phyloP scores from a whole-genome alignment of 2,113 vertebrate species.

The Silurus asotus region DNA sequence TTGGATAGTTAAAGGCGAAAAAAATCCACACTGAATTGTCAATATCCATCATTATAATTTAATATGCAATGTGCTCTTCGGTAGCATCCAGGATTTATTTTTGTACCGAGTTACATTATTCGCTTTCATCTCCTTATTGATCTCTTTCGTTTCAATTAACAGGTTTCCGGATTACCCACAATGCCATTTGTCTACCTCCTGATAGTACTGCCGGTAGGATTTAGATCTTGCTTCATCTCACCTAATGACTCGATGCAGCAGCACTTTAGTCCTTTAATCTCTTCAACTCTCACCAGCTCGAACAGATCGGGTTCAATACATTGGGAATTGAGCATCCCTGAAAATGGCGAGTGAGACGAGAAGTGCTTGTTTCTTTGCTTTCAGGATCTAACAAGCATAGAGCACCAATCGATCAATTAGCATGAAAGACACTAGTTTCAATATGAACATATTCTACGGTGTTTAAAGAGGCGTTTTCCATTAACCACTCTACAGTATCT shows the following conservation, averaged over 20 bases:
- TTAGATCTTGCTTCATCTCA: neutral
- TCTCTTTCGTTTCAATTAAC: neutral
- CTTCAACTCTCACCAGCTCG: neutral
- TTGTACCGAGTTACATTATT: neutral
- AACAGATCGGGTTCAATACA: neutral
- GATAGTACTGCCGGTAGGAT: neutral
- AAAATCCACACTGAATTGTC: no score
- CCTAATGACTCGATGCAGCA: neutral
- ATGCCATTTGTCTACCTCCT: neutral
- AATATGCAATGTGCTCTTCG: neutral
- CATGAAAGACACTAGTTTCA: neutral
- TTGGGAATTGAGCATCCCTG: no score
- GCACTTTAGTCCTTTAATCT: conserved; percentile 2
- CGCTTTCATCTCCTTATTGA: neutral
- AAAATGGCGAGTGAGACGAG: neutral
- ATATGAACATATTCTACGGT: neutral
- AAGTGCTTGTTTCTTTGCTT: neutral
- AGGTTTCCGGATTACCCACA: neutral
- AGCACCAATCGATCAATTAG: neutral
- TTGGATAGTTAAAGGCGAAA: neutral
- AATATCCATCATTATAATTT: no score
- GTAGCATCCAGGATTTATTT: neutral
- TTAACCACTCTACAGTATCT: neutral
- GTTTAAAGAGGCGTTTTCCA: neutral
- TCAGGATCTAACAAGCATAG: neutral